A percentile compares a stretch with the other conserved stretches of the same genome.
Evolutionary conservation across 2,113 vertebrate species (phyloP).

Genomic region (Phalacrocorax carbo): DNA sequence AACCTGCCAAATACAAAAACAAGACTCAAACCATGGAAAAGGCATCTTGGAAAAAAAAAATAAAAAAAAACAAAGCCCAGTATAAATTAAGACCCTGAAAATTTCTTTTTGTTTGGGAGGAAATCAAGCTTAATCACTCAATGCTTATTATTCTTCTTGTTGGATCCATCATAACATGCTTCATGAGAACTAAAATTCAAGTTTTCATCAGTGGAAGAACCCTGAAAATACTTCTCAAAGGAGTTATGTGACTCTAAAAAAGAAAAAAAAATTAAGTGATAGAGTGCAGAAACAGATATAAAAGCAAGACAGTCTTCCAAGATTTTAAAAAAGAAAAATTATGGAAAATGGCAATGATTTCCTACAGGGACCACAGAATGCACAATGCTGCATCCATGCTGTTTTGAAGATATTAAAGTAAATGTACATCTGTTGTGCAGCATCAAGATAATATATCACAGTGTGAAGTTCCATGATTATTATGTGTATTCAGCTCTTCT

Average conservation of each 20-base stretch:
- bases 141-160: not conserved
- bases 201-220: not conserved
- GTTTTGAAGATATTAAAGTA: conserved; percentile 70
- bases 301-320: not conserved
- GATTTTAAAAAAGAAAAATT: conserved; percentile 8
- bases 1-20: not conserved
- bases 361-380: not conserved
- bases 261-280: not conserved
- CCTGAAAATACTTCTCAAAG: not conserved
- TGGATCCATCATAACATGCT: not conserved
- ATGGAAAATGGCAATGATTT: conserved; percentile 48
- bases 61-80: not conserved
- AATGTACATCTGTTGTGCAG: conserved; percentile 67
- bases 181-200: not conserved
- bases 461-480: conserved; percentile 57
- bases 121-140: not conserved
- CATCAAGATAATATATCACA: conserved; percentile 55
- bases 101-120: not conserved
- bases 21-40: not conserved
- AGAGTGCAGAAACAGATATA: not conserved
- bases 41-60: not conserved
- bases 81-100: not conserved
- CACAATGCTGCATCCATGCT: conserved; percentile 44
- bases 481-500: conserved; percentile 50
- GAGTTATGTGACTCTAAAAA: not conserved